phyloP scores from a whole-genome alignment of 2,888 invertebrate genomes.

The Cylindroiulus punctatus region DNA sequence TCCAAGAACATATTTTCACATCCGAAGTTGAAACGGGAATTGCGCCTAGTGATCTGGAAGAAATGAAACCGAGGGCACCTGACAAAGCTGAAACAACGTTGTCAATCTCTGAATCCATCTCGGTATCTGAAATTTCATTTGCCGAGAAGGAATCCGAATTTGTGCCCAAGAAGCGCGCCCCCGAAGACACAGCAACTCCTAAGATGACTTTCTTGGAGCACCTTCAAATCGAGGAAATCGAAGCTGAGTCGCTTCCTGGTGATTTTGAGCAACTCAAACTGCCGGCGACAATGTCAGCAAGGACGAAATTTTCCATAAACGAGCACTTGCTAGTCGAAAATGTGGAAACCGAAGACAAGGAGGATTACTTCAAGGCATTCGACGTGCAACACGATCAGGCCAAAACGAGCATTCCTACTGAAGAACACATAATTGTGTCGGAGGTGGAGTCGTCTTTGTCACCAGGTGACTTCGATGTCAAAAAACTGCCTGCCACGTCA shows the following conservation, averaged over 20 bases:
- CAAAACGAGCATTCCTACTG: slow-evolving; percentile 55
- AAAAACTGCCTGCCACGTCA: slow-evolving; percentile 53
- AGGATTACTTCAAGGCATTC: slow-evolving; percentile 59
- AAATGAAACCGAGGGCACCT: neutral
- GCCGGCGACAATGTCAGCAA: slow-evolving; percentile 60
- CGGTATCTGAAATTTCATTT: slow-evolving; percentile 52
- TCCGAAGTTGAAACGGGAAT: slow-evolving; percentile 56
- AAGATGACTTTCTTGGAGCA: slow-evolving; percentile 53
- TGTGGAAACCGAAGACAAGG: slow-evolving; percentile 66
- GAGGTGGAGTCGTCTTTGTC: slow-evolving; percentile 54
- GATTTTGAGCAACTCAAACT: slow-evolving; percentile 35
- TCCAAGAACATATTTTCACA: slow-evolving; percentile 57
- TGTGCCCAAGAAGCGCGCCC: slow-evolving; percentile 46
- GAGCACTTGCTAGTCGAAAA: slow-evolving; percentile 67
- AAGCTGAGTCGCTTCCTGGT: slow-evolving; percentile 50
- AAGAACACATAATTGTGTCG: slow-evolving; percentile 57
- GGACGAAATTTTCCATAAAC: slow-evolving; percentile 62
- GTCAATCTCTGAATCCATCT: slow-evolving; percentile 50
- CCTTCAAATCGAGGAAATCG: slow-evolving; percentile 56
- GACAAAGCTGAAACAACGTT: slow-evolving; percentile 54
- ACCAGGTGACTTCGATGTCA: slow-evolving; percentile 50
- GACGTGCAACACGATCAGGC: slow-evolving; percentile 51
- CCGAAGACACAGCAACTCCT: slow-evolving; percentile 49
- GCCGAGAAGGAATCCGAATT: slow-evolving; percentile 56
- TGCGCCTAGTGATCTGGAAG: slow-evolving; percentile 50